Evolutionary conservation across 2,888 invertebrate genomes (phyloP), one percentile per base, ranked within the genome.

Genomic region (Scaptomyza cyrtandrae): DNA sequence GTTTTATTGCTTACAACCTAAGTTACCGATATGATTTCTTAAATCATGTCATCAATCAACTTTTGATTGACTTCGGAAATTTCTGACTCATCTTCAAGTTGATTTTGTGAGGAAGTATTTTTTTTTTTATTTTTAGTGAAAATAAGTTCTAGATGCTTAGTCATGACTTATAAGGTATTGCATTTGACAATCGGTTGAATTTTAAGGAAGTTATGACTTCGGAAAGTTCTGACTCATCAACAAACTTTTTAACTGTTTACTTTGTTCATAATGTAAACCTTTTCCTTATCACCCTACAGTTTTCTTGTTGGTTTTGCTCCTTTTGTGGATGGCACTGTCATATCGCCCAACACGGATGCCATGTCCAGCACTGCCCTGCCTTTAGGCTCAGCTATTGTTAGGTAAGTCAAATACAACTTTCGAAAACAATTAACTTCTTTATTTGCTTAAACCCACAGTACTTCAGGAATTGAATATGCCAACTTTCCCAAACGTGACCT

Each of bases 241-340:
- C n/a, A n/a, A n/a, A n/a, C 19, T 19, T 19, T 19, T 1, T 19
- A 19, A 1, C 19, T 2, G 19, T 19, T 19, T 19, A 1, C 19
- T 19, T 19, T 19, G 19, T 19, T 19, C 19, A 19, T 19, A 19
- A 1, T 19, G 19, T 19, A n/a, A 9, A 7, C 19, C 9, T 43
- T 11, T 13, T 24, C 3, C 39, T 41, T 16, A 6, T 4, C 16
- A 9, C 0, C n/a, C 55, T 49, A 1, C 11, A 93, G 95, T 82
- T 97, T 97, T 92, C 94, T 98, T 57, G 95, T 97, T 37, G 97
- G 97, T 24, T 98, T 98, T 91, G 98, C 98, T n/a, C 98, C 98
- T 3, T 98, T 98, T 91, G 95, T 98, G 80, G 98, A 98, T 92
- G 98, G 98, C 79, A 97, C 97, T 29, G 96, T 97, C 72, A 94